Percentiles rank a stretch among this genome's conserved stretches.
Conservation (phyloP, 1,140 invertebrate genomes). For the Mercenaria mercenaria region DNA sequence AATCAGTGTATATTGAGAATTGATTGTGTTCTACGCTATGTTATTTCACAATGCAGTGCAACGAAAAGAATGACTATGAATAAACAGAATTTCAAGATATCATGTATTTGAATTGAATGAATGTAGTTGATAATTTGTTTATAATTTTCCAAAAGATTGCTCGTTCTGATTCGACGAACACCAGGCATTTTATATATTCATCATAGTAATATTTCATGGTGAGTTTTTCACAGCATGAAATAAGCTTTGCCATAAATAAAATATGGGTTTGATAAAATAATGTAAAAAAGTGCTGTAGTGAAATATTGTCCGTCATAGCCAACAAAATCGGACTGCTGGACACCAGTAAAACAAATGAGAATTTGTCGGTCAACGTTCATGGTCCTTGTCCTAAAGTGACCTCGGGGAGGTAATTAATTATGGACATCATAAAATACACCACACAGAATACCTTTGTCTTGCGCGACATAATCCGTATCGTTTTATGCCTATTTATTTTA, state of each 20-base stretch:
- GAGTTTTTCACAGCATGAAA: constrained; percentile 31
- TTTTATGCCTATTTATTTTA: too few species aligned
- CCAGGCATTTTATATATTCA: constrained; percentile 34
- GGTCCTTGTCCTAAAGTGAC: not conserved
- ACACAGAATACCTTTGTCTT: not conserved
- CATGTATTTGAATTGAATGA: not conserved
- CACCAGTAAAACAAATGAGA: constrained; percentile 29
- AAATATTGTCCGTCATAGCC: not conserved
- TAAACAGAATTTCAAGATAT: not conserved
- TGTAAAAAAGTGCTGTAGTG: not conserved
- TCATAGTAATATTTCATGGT: constrained; percentile 8
- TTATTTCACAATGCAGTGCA: too few species aligned
- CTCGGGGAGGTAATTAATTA: not conserved
- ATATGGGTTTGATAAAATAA: constrained; percentile 8
- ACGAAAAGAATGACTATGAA: not conserved
- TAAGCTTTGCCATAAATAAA: constrained; percentile 21
- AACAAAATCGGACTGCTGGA: not conserved
- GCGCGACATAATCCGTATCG: too few species aligned
- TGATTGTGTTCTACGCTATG: too few species aligned
- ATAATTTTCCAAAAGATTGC: constrained; percentile 29
- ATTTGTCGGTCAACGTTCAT: not conserved
- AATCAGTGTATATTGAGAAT: too few species aligned
- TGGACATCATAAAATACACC: not conserved
- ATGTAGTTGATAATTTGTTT: constrained; percentile 26
- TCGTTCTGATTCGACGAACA: constrained; percentile 35